A percentile compares a stretch with the other conserved stretches of the same genome.
phyloP scores from a whole-genome alignment of 2,797 vertebrate genomes.

The Rhinichthys osculus region DNA sequence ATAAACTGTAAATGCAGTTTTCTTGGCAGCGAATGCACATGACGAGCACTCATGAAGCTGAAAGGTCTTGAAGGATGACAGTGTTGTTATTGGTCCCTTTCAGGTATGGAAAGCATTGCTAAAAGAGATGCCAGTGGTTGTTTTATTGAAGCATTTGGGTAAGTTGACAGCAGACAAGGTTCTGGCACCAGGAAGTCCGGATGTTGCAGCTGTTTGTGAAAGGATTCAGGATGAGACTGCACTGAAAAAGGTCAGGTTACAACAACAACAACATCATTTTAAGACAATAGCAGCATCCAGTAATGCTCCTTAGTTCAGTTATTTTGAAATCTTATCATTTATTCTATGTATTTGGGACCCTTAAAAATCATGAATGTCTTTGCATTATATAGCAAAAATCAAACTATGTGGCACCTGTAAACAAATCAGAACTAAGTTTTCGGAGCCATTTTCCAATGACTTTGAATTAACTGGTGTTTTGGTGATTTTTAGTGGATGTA shows the following conservation, averaged over 20 bases:
- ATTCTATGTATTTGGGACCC: too few species aligned
- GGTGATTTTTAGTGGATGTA: slow-evolving; percentile 8
- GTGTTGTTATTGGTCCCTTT: slow-evolving; percentile 9
- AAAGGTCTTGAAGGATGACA: not conserved
- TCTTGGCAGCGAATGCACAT: not conserved
- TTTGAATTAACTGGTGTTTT: not conserved
- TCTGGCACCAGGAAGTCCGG: slow-evolving; percentile 83
- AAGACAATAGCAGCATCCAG: not conserved
- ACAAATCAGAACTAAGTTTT: not conserved
- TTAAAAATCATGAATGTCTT: not conserved
- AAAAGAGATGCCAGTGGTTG: slow-evolving; percentile 89
- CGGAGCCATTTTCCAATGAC: not conserved
- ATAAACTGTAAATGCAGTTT: not conserved
- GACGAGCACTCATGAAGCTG: not conserved
- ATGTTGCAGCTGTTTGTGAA: slow-evolving; percentile 86
- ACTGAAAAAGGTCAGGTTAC: slow-evolving; percentile 82
- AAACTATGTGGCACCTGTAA: not conserved
- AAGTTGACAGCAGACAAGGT: slow-evolving; percentile 88
- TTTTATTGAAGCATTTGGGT: slow-evolving; percentile 84
- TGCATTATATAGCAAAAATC: not conserved
- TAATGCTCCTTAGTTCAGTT: not conserved
- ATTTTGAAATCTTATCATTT: not conserved
- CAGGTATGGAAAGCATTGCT: slow-evolving; percentile 91
- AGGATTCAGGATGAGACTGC: slow-evolving; percentile 84
- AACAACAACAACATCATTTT: not conserved